These are phyloP conservation scores for Ctenopoma multispine DNA, from an alignment of 2,797 vertebrate species.

Conservation along the genomic window DNA sequence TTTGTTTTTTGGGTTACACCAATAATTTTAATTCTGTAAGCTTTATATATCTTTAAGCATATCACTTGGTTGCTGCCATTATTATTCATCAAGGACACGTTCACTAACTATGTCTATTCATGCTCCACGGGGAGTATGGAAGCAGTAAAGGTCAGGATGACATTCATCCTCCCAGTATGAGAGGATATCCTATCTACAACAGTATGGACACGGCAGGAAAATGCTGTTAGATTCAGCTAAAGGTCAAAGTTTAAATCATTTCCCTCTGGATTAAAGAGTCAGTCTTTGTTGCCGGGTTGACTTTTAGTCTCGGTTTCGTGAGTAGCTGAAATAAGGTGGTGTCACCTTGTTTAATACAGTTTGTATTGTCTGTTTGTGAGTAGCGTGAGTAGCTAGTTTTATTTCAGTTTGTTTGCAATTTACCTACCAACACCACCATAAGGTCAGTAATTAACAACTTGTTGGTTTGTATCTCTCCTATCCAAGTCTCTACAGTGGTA, in stretches of 20 bases:
- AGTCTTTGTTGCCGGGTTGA: conserved; percentile 21
- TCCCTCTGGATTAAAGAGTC: conserved; percentile 23
- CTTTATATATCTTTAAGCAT: conserved; percentile 4
- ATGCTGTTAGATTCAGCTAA: conserved; percentile 49
- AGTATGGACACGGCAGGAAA: conserved; percentile 59
- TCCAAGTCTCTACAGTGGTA: no score
- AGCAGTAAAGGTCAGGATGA: conserved; percentile 70
- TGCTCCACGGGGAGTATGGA: conserved; percentile 32
- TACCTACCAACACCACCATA: no score
- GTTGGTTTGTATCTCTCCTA: no score
- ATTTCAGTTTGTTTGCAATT: no score
- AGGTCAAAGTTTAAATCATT: conserved; percentile 65
- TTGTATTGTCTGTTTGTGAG: neutral
- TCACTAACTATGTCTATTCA: conserved; percentile 46
- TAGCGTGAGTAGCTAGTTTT: no score
- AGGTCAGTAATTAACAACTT: no score
- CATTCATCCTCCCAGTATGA: conserved; percentile 72
- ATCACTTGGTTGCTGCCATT: conserved; percentile 1
- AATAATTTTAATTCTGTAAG: neutral
- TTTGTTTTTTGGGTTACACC: neutral
- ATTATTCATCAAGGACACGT: conserved; percentile 44
- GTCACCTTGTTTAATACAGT: neutral
- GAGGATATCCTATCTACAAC: conserved; percentile 68
- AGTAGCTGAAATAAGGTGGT: neutral
- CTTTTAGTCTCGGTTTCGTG: neutral